Base-by-base conservation (phyloP, 2,797 vertebrate genomes). In the Rachycentron canadum region DNA sequence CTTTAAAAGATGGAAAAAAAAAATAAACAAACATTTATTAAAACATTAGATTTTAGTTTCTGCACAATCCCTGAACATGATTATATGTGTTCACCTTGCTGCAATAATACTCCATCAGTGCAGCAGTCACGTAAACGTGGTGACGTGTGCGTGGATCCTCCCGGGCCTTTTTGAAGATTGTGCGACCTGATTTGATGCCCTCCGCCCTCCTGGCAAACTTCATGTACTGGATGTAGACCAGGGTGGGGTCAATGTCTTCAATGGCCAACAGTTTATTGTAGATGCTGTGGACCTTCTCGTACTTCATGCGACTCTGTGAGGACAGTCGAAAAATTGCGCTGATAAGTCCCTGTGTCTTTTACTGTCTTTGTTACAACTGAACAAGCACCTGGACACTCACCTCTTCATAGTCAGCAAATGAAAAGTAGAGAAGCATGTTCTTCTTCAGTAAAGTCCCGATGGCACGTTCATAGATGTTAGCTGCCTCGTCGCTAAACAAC, bases 191-290 rank as follows among this genome's bases (percentile, higher is more conserved):
- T 89, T 99, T 99, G 85, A 99, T 99, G 72, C 98, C 98, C 93
- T 99, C 98, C 16, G 98, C 98, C 92, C 98, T 95, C 87, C 98
- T 96, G 69, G 98, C 98, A 85, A 99, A 99, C 94, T 99, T 99
- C 97, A 99, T 99, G 84, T 99, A 99, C 71, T 99, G 98, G 88
- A 98, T 99, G 88, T 99, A 99, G 76, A 99, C 98, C 96, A 99
- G 83, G 17, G 70, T 76, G 82, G 93, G 93, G 80, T 93, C 93
- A 11, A 94, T 93, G 90, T 94, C 94, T 58, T 94, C 94, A 0
- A 94, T 90, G 63, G 73, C 85, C 62, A 94, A 73, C 73, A 94
- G 95, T 32, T 98, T 95, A 75, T 99, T 99, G 71, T 99, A 99
- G 90, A 99, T 98, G 91, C 96, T 97, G 93, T 99, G 98, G 59